Base-by-base conservation (phyloP, 1,140 invertebrate species). In the Nephila pilipes region DNA sequence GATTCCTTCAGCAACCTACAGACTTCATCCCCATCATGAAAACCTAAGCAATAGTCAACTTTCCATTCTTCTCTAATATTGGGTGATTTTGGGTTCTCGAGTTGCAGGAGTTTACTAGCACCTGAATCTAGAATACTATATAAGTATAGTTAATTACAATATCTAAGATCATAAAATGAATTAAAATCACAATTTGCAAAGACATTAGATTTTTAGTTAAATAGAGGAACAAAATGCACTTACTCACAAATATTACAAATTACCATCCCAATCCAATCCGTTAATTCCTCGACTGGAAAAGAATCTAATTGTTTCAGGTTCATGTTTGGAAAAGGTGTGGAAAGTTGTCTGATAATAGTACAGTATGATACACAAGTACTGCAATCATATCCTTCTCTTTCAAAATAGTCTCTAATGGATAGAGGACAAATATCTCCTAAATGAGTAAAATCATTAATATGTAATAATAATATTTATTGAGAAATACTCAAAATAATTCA, bases 211-310 rank as follows among this genome's bases (percentile, higher is more conserved):
- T 8, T n/a, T n/a, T 22, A 63, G 10, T n/a, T n/a, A 20, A 63
- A 63, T 63, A 22, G 10, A 10, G 60, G 10, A 65, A 32, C 16
- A 75, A 75, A 36, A 75, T 32, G 14, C 18, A 75, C 65, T 75
- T 75, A 75, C 65, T 32, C 29, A 75, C 29, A 75, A 32, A 75
- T 75, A 32, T 32, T 32, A 75, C 69, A 75, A 75, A 75, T 32
- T 32, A 36, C 29, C 1, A 75, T 5, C 36, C 69, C 69, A 36
- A 75, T 75, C 69, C 69, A 75, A 5, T 75, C 29, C 29, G 36
- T 75, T 75, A 75, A 36, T 4, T 16, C 69, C 18, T 75, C 18
- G 32, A 36, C 18, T 32, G 32, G 32, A 32, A 18, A 32, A 75
- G 32, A 75, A 75, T 75, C 69, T 14, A 75, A 75, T 5, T 75